phyloP scores from a whole-genome alignment of 2,888 invertebrate genomes.

The Magallana nippona region DNA sequence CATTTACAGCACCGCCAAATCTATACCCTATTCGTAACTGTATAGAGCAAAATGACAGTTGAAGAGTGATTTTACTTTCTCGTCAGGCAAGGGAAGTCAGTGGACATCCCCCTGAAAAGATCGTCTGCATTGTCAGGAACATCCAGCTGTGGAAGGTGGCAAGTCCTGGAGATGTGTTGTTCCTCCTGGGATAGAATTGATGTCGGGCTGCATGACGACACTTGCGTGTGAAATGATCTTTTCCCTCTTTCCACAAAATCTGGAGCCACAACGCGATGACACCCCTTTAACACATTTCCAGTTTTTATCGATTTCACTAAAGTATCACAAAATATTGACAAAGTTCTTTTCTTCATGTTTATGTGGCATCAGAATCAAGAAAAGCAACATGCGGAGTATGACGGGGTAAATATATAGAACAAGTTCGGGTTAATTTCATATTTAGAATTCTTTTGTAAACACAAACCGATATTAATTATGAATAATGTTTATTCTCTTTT shows the following conservation, averaged over 20 bases:
- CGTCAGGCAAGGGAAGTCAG: conserved; percentile 74
- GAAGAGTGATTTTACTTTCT: conserved; percentile 66
- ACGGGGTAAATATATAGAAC: neutral
- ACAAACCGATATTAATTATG: neutral
- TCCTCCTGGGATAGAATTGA: neutral
- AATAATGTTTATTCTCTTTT: neutral
- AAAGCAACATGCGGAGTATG: neutral
- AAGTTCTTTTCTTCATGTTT: conserved; percentile 6
- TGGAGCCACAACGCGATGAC: conserved; percentile 7
- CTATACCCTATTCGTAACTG: no score
- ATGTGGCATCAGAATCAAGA: neutral
- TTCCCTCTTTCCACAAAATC: conserved; percentile 11
- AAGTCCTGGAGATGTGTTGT: neutral
- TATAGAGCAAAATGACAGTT: no score
- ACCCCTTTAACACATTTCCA: neutral
- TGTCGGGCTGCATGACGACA: neutral
- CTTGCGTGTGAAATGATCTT: conserved; percentile 2
- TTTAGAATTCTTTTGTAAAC: neutral
- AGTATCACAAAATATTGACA: neutral
- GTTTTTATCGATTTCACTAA: neutral
- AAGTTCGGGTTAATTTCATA: conserved; percentile 16
- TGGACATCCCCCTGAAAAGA: conserved; percentile 71
- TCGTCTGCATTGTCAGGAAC: conserved; percentile 57
- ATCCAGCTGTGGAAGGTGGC: conserved; percentile 58
- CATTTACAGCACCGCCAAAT: no score